Evolutionary conservation across 2,113 vertebrate species (phyloP).

Genomic region (Talpa occidentalis): DNA sequence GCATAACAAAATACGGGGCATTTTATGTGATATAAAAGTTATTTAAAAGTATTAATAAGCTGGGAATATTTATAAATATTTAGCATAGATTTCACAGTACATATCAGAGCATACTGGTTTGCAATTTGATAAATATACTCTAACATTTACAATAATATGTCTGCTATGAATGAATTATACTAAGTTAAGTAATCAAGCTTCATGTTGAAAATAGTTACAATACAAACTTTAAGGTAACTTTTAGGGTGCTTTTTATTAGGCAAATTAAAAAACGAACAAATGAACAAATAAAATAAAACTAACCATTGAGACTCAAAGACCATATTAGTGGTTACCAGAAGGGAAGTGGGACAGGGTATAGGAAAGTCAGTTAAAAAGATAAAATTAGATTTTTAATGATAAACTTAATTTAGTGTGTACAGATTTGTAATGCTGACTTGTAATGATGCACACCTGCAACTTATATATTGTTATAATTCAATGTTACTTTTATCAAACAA

Average conservation of each 20-base stretch:
- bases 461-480: too few relatives aligned
- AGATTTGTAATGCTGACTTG: too few relatives aligned
- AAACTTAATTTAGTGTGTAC: too few relatives aligned
- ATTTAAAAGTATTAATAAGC: background rate
- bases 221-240: background rate
- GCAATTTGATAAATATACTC: background rate
- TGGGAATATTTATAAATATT: background rate
- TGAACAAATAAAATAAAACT: too few relatives aligned
- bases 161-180: background rate
- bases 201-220: background rate
- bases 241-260: background rate
- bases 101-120: background rate
- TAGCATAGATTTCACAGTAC: background rate
- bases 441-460: too few relatives aligned
- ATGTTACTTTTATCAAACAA: too few relatives aligned
- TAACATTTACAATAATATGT: background rate
- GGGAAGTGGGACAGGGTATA: too few relatives aligned
- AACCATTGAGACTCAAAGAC: too few relatives aligned
- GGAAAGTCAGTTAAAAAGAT: too few relatives aligned
- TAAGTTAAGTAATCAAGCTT: too few relatives aligned
- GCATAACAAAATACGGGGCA: background rate
- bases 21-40: background rate
- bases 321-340: too few relatives aligned
- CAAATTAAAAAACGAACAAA: background rate
- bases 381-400: too few relatives aligned